Percentiles rank a stretch among this genome's conserved stretches.
phyloP scores from a whole-genome alignment of 1,140 invertebrate species.

The Telenomus remus region DNA sequence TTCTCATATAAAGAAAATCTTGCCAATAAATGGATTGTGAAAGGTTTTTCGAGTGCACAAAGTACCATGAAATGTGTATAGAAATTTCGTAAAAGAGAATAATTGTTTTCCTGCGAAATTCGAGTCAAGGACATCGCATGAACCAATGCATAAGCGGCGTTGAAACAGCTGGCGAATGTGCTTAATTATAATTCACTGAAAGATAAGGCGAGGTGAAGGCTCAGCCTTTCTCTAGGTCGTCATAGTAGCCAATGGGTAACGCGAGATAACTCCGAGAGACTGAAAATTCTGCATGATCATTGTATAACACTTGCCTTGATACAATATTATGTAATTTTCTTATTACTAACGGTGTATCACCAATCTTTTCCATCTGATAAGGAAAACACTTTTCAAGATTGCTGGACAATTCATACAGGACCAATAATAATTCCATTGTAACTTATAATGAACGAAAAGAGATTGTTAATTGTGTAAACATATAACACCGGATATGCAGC shows the following conservation, averaged over 20 bases:
- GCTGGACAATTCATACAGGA: too few relatives aligned
- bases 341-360: constrained; percentile 45
- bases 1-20: constrained; percentile 16
- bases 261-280: constrained; percentile 46
- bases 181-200: constrained; percentile 57
- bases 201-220: constrained; percentile 58
- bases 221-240: constrained; percentile 59
- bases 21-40: constrained; percentile 37
- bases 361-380: constrained; percentile 46
- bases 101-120: constrained; percentile 59
- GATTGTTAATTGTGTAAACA: too few relatives aligned
- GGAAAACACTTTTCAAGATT: constrained; percentile 11
- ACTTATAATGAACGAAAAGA: too few relatives aligned
- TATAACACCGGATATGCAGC: too few relatives aligned
- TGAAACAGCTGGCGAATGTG: constrained; percentile 57
- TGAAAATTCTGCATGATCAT: constrained; percentile 47
- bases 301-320: constrained; percentile 57
- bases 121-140: constrained; percentile 53
- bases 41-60: constrained; percentile 19
- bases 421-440: too few relatives aligned
- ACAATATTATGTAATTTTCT: constrained; percentile 52
- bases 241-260: constrained; percentile 50
- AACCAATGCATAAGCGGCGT: constrained; percentile 29
- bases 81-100: constrained; percentile 57
- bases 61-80: constrained; percentile 36